phyloP scores from a whole-genome alignment of 2,113 vertebrate genomes.

The Chionomys nivalis region DNA sequence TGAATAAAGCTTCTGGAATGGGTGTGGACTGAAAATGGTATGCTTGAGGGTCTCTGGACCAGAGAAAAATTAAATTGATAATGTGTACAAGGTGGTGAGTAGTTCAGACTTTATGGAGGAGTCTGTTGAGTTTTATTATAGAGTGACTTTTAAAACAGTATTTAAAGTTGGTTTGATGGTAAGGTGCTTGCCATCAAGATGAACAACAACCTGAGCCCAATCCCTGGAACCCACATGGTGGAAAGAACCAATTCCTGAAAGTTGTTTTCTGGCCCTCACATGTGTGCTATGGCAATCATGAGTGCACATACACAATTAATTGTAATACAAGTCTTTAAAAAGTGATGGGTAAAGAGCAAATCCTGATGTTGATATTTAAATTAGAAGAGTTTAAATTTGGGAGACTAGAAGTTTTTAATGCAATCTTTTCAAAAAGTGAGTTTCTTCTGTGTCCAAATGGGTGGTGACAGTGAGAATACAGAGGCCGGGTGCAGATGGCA shows the following conservation, averaged over 20 bases:
- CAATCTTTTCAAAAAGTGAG: background rate
- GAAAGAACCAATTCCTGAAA: background rate
- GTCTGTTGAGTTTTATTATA: background rate
- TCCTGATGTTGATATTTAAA: background rate
- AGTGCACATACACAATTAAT: background rate
- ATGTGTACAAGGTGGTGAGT: background rate
- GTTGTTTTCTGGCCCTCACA: background rate
- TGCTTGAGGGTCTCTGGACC: background rate
- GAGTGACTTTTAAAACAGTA: background rate
- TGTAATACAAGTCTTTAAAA: background rate
- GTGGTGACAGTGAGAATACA: background rate
- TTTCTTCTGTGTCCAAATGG: background rate
- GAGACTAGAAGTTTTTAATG: background rate
- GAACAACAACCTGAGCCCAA: background rate
- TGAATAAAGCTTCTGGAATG: background rate
- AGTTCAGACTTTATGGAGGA: background rate
- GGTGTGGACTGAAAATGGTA: background rate
- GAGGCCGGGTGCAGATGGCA: background rate
- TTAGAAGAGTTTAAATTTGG: background rate
- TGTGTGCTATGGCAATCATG: background rate
- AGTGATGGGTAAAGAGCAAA: background rate
- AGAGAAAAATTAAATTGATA: background rate
- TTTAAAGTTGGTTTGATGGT: background rate
- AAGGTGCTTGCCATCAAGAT: background rate
- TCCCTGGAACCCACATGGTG: background rate